Percentiles rank a stretch among this genome's conserved stretches.
Evolutionary conservation across 1,140 invertebrate species (phyloP).

Genomic region (Dinoponera quadriceps): DNA sequence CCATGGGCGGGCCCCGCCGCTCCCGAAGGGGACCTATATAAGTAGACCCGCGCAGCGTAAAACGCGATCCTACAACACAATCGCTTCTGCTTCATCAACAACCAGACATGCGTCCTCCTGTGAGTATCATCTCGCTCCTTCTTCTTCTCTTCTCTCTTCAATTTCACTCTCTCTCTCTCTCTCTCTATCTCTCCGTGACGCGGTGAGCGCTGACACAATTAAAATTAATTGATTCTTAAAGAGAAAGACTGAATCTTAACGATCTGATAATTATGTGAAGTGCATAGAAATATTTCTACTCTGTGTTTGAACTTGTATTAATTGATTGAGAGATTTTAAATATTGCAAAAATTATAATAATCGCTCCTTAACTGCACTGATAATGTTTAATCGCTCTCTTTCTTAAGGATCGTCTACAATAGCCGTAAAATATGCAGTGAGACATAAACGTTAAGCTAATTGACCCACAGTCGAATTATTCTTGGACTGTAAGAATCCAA

Average conservation of each 20-base stretch:
- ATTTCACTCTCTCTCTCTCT: too few relatives aligned
- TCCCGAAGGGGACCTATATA: slow-evolving; percentile 84
- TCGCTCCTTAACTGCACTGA: too few relatives aligned
- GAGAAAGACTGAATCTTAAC: not conserved
- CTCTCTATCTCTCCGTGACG: too few relatives aligned
- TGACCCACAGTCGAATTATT: too few relatives aligned
- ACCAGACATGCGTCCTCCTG: slow-evolving; percentile 80
- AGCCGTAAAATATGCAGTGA: too few relatives aligned
- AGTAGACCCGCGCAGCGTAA: slow-evolving; percentile 79
- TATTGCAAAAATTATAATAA: too few relatives aligned
- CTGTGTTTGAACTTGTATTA: too few relatives aligned
- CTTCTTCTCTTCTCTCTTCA: slow-evolving; percentile 10
- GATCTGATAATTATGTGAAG: not conserved
- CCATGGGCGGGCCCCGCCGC: slow-evolving; percentile 84
- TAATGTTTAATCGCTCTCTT: too few relatives aligned
- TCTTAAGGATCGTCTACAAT: too few relatives aligned
- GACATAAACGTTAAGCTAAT: too few relatives aligned
- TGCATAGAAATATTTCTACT: not conserved
- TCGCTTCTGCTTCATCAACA: slow-evolving; percentile 77
- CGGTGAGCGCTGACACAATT: not conserved
- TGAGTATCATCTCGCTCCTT: slow-evolving; percentile 75
- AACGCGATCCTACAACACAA: slow-evolving; percentile 83
- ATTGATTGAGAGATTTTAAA: too few relatives aligned
- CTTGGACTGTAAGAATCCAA: too few relatives aligned
- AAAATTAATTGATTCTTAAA: not conserved